Evolutionary conservation across 2,797 vertebrate genomes (phyloP), one percentile per base, ranked within the genome.

Genomic region (Macropus fuliginosus): DNA sequence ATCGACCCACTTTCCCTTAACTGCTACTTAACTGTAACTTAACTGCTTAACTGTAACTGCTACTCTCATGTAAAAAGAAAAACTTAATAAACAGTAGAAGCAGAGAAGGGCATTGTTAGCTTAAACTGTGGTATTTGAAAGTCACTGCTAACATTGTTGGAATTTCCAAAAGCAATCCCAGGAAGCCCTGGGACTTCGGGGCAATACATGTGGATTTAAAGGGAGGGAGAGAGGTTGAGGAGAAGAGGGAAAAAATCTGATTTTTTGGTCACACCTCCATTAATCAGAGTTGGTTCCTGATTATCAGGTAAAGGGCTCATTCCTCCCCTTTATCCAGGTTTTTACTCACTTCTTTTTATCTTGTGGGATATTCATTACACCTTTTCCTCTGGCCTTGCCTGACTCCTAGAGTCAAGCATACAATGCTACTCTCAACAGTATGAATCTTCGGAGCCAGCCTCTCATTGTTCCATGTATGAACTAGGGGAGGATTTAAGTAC

Each of bases 251-350:
- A 40, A 40, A n/a, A 55, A 74, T 40, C n/a, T 74, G 66, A 40
- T 40, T n/a, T 74, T 74, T 40, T 55, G 27, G 1, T 5, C 90
- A 95, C 56, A 62, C 34, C 56, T 92, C 52, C 3, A 1, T 31
- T 21, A 74, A 46, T 34, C 57, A 56, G 52, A 92, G 27, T 3
- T 74, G 28, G 11, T 46, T 87, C 46, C 62, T 55, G 27, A 52
- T 52, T 55, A 95, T 57, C 56, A 91, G 56, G 40, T 27, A 16
- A 91, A 14, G 10, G 34, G n/a, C 34, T n/a, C 28, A 91, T 10
- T 92, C 4, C 52, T 62, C 59, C 91, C 46, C n/a, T 94, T 94
- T 66, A 46, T 62, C 91, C 91, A 55, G 40, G 93, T 54, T 92
- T 89, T 56, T 55, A 74, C 5, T 18, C 34, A 40, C 34, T 40